Base-by-base conservation (phyloP, 2,797 vertebrate genomes). In the Rhinichthys osculus region DNA sequence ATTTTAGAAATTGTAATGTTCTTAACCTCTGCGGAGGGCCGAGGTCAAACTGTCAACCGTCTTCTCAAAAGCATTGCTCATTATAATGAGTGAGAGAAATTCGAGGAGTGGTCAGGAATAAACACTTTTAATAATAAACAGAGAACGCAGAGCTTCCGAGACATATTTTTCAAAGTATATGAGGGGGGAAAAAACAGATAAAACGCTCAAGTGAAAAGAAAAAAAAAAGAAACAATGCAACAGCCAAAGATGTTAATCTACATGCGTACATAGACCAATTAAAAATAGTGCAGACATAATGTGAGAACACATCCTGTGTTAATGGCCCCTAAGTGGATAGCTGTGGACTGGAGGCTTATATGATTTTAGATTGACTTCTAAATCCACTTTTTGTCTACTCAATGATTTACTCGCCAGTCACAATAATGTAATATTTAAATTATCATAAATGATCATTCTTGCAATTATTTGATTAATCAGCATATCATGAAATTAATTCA, bases 1-100 rank as follows among this genome's bases (percentile, higher is more conserved):
- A 76, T 52, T 74, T 71, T 67, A 84, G 57, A 73, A 67, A 86
- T 47, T 81, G 59, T 76, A 57, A 42, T 81, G 21, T 35, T 16
- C 27, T 84, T 33, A 30, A 59, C 23, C 38, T n/a, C 50, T 33
- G 19, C 14, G 44, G 81, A 83, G 13, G 21, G n/a, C 30, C 0
- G 38, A 74, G 54, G 35, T 54, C 64, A 67, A 84, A n/a, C 52
- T 59, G 52, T 78, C 33, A 52, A 74, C 42, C 4, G 16, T 57
- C 1, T 52, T 67, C 27, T 64, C 14, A 64, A 83, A 23, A 57
- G 30, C 14, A 35, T 44, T 70, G 78, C 81, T 84, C 64, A 86
- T 83, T 84, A 86, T 52, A 35, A 21, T n/a, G 23, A 7, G 27
- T 40, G 40, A 44, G 40, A 71, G 11, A 7, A 71, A 44, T 71